Percentiles rank a stretch among this genome's conserved stretches.
These are phyloP conservation scores for Drosophila melanosoma DNA, from an alignment of 2,888 invertebrate species.

Conservation along the genomic window DNA sequence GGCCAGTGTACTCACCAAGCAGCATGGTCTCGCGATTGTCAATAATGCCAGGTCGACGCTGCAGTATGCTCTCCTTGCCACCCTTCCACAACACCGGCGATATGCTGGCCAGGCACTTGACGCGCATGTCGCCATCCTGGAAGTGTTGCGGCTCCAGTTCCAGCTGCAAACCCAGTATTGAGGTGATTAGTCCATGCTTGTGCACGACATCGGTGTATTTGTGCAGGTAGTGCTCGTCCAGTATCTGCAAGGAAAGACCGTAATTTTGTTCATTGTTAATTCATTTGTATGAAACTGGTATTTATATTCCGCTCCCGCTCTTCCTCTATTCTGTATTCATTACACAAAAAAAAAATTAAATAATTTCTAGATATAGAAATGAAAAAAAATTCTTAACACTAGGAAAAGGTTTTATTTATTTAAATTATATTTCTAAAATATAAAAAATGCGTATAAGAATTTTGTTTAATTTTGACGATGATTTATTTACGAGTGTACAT, in stretches of 20 bases:
- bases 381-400: not conserved
- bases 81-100: constrained; percentile 87
- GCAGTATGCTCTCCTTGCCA: constrained; percentile 87
- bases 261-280: constrained; percentile 20
- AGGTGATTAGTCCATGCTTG: constrained; percentile 87
- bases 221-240: constrained; percentile 85
- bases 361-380: not conserved
- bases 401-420: not conserved
- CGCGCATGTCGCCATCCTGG: constrained; percentile 87
- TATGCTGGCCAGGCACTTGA: constrained; percentile 87
- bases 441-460: too few species aligned
- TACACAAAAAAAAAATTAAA: not conserved
- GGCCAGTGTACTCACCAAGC: constrained; percentile 86
- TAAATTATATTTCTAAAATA: not conserved
- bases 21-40: constrained; percentile 88
- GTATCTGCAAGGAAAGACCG: constrained; percentile 84
- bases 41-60: constrained; percentile 86
- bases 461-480: not conserved
- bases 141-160: constrained; percentile 87
- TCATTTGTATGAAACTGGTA: constrained; percentile 15
- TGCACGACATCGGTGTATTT: constrained; percentile 86
- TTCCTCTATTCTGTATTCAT: not conserved
- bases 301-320: not conserved
- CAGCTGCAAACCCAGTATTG: constrained; percentile 87
- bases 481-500: constrained; percentile 1